phyloP scores from a whole-genome alignment of 1,140 invertebrate genomes.

The Contarinia nasturtii region DNA sequence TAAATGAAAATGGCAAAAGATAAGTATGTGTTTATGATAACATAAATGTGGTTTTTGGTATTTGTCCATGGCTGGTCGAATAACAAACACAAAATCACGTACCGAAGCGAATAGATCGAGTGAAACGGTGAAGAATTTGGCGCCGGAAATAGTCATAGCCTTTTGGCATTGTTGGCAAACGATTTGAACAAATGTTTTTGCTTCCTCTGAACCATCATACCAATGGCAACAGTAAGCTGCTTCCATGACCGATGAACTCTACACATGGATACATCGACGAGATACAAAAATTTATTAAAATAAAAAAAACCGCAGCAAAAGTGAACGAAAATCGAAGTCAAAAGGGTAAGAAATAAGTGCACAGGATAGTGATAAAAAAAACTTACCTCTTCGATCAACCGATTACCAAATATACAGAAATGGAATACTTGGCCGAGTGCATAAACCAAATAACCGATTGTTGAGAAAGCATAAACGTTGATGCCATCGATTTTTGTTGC shows the following conservation, averaged over 20 bases:
- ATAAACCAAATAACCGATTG: conserved; percentile 57
- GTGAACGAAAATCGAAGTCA: too few species aligned
- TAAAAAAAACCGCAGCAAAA: background rate
- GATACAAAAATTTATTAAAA: background rate
- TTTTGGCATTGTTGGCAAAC: conserved; percentile 81
- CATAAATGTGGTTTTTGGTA: background rate
- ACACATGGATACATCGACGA: conserved; percentile 5
- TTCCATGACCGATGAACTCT: conserved; percentile 78
- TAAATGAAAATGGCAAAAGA: conserved; percentile 9
- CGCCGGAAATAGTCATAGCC: conserved; percentile 66
- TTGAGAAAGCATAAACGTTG: conserved; percentile 52
- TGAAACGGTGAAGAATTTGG: conserved; percentile 72
- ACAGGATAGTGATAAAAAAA: background rate
- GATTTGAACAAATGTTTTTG: conserved; percentile 73
- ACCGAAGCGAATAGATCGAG: conserved; percentile 71
- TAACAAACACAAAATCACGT: conserved; percentile 16
- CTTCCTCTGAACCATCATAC: conserved; percentile 74
- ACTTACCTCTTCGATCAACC: conserved; percentile 63
- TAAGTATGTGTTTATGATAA: background rate
- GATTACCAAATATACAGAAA: conserved; percentile 69
- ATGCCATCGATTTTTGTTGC: conserved; percentile 62
- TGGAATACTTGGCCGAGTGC: conserved; percentile 63
- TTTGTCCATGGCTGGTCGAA: background rate
- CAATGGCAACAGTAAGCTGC: conserved; percentile 72
- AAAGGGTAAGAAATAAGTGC: too few species aligned